A percentile compares a stretch with the other conserved stretches of the same genome.
These are phyloP conservation scores for Elaphurus davidianus DNA, from an alignment of 2,113 vertebrate species.

Conservation along the genomic window DNA sequence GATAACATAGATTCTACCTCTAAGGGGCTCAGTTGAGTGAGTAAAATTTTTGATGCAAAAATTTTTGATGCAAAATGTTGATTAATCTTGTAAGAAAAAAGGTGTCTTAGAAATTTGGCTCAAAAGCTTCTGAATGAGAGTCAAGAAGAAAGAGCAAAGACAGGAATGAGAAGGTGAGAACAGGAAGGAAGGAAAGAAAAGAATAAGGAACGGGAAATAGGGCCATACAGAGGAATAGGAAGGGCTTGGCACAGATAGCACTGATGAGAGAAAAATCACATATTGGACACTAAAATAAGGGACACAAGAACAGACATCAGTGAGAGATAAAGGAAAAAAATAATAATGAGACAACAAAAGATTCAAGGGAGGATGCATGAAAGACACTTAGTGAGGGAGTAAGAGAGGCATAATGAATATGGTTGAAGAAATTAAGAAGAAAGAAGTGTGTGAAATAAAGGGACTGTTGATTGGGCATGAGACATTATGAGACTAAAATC, in stretches of 20 bases:
- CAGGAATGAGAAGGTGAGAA: not conserved
- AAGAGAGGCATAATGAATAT: not conserved
- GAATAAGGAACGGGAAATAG: not conserved
- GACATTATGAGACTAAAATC: not conserved
- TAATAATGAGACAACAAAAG: not conserved
- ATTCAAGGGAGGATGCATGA: not conserved
- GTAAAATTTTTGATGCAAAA: not conserved
- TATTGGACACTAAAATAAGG: not conserved
- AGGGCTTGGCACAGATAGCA: not conserved
- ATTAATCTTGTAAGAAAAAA: not conserved
- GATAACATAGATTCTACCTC: not conserved
- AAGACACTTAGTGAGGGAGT: not conserved
- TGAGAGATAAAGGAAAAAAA: not conserved
- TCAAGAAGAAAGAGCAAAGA: not conserved
- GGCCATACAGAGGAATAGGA: not conserved
- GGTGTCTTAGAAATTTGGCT: not conserved
- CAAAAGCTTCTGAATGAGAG: not conserved
- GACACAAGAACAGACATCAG: not conserved
- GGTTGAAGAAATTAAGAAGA: not conserved
- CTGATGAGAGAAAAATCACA: not conserved
- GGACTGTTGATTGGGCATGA: not conserved
- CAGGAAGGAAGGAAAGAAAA: not conserved
- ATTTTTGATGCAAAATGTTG: not conserved
- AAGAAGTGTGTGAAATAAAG: not conserved
- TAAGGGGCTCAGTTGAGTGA: not conserved